Evolutionary conservation across 1,140 invertebrate species (phyloP).

Genomic region (Neodiprion lecontei): DNA sequence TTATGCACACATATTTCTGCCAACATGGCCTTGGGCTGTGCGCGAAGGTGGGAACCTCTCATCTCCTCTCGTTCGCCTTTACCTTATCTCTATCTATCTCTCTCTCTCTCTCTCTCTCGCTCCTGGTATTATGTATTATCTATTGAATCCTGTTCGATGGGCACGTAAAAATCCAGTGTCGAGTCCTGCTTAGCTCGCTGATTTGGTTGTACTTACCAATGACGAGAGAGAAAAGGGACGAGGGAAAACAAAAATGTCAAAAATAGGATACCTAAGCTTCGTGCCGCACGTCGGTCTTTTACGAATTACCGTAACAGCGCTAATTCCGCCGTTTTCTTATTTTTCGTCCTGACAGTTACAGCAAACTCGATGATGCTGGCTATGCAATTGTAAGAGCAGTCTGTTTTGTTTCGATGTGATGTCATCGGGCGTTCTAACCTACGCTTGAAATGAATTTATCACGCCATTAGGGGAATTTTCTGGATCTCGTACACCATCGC

Average conservation of each 20-base stretch:
- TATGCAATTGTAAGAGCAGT: background rate
- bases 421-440: slow-evolving; percentile 48
- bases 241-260: too few species aligned
- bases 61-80: slow-evolving; percentile 11
- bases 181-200: too few species aligned
- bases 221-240: too few species aligned
- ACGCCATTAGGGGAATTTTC: slow-evolving; percentile 53
- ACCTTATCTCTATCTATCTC: slow-evolving; percentile 20
- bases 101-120: slow-evolving; percentile 20
- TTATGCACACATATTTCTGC: slow-evolving; percentile 4
- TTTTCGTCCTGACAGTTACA: slow-evolving; percentile 29
- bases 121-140: background rate
- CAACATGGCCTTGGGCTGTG: slow-evolving; percentile 48
- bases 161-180: too few species aligned
- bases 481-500: slow-evolving; percentile 7
- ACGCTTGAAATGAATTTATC: slow-evolving; percentile 41
- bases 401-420: slow-evolving; percentile 33
- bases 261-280: too few species aligned
- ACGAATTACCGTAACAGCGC: too few species aligned
- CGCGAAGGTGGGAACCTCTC: slow-evolving; percentile 17
- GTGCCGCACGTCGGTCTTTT: too few species aligned
- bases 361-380: slow-evolving; percentile 20
- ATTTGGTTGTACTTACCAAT: too few species aligned
- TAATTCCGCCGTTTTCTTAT: background rate
- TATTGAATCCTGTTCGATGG: too few species aligned